Percentiles rank a stretch among this genome's conserved stretches.
Conservation (phyloP, 2,888 invertebrate genomes). For the Aquatica leii region DNA sequence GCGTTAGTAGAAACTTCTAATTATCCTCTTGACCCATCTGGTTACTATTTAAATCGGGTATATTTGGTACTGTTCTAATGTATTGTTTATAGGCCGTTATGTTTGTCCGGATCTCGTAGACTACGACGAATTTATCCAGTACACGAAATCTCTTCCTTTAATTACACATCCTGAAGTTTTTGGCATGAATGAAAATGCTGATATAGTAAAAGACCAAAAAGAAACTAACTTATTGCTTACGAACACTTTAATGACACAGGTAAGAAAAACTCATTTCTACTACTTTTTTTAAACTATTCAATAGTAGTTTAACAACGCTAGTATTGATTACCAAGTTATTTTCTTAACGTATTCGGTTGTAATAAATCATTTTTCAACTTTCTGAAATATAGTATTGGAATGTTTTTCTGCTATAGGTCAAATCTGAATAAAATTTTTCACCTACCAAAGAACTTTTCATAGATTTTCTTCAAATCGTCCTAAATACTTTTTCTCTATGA, state of each 20-base stretch:
- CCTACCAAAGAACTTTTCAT: no score
- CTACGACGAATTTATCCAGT: constrained; percentile 74
- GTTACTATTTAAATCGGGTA: constrained; percentile 51
- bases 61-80: neutral
- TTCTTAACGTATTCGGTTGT: neutral
- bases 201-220: constrained; percentile 90
- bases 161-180: constrained; percentile 86
- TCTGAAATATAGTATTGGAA: no score
- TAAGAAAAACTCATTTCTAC: constrained; percentile 51
- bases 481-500: no score
- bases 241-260: constrained; percentile 82
- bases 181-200: constrained; percentile 92
- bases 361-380: neutral
- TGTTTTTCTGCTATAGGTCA: no score
- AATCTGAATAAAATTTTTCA: no score
- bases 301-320: no score
- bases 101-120: constrained; percentile 77
- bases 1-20: constrained; percentile 69
- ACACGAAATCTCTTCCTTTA: constrained; percentile 75
- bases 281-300: neutral
- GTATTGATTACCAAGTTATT: neutral
- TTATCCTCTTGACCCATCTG: constrained; percentile 74
- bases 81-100: constrained; percentile 66
- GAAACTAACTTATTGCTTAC: constrained; percentile 81
- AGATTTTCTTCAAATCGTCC: no score